Conservation (phyloP, 2,113 vertebrate species). For the Herpetotheres cachinnans region DNA sequence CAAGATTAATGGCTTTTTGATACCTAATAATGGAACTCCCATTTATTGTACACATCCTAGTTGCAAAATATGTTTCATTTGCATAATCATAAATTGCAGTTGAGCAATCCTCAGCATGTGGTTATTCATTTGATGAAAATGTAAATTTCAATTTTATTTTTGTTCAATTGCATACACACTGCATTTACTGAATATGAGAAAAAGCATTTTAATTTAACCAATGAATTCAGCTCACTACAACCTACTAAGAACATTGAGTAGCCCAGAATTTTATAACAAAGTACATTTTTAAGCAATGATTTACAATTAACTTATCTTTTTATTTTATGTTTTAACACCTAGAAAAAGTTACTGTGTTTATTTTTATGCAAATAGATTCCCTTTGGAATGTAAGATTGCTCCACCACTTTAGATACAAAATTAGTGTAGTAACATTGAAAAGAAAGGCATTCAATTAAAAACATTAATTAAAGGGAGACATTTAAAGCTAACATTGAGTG, state of each 20-base stretch:
- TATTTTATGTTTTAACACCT: not conserved
- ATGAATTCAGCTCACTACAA: constrained; percentile 54
- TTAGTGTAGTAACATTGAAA: not conserved
- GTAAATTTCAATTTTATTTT: constrained; percentile 73
- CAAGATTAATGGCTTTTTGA: constrained; percentile 72
- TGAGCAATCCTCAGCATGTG: constrained; percentile 67
- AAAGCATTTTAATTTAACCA: constrained; percentile 71
- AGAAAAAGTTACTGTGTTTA: not conserved
- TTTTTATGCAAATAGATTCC: not conserved
- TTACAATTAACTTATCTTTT: not conserved
- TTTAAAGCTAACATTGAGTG: not conserved
- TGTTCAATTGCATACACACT: constrained; percentile 50
- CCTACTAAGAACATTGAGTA: constrained; percentile 33
- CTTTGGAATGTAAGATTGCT: not conserved
- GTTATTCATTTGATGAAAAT: constrained; percentile 69
- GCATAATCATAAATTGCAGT: constrained; percentile 75
- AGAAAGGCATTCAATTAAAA: not conserved
- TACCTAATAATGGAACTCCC: constrained; percentile 65
- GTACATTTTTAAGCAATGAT: not conserved
- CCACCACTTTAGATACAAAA: not conserved
- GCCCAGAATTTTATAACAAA: not conserved
- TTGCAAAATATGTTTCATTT: constrained; percentile 70
- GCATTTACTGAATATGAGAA: constrained; percentile 56
- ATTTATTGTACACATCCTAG: constrained; percentile 62
- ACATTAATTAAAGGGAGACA: not conserved